These are phyloP conservation scores for Drosophila mercatorum DNA, from an alignment of 2,888 invertebrate genomes.

Conservation along the genomic window DNA sequence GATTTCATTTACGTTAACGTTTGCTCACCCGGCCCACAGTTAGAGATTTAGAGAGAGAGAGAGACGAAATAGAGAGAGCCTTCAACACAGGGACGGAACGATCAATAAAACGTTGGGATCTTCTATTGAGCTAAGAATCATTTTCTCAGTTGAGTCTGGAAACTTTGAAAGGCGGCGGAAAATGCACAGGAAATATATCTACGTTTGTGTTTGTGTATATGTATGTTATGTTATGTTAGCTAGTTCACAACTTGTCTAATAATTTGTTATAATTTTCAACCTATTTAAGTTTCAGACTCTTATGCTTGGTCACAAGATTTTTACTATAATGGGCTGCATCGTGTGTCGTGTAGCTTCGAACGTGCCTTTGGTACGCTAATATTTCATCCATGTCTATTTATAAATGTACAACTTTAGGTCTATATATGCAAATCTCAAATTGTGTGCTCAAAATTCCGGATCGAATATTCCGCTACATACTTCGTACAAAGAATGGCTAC, in stretches of 20 bases:
- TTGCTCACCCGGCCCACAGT: slow-evolving; percentile 5
- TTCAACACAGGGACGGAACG: slow-evolving; percentile 49
- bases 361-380: slow-evolving; percentile 35
- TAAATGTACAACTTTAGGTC: slow-evolving; percentile 43
- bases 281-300: slow-evolving; percentile 75
- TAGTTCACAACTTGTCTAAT: slow-evolving; percentile 23
- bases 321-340: slow-evolving; percentile 29
- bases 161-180: slow-evolving; percentile 3
- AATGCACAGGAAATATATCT: slow-evolving; percentile 6
- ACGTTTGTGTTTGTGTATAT: not conserved
- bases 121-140: slow-evolving; percentile 1
- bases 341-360: slow-evolving; percentile 33
- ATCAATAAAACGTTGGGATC: slow-evolving; percentile 56
- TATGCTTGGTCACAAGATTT: slow-evolving; percentile 75
- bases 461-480: slow-evolving; percentile 10
- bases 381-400: slow-evolving; percentile 24
- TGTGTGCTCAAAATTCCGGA: slow-evolving; percentile 17
- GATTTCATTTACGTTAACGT: slow-evolving; percentile 13
- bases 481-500: slow-evolving; percentile 22
- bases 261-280: slow-evolving; percentile 56
- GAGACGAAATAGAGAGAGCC: slow-evolving; percentile 5
- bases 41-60: not conserved
- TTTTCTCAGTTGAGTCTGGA: not conserved
- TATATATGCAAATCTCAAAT: slow-evolving; percentile 30
- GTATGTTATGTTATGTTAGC: not conserved